Evolutionary conservation across 2,113 vertebrate species (phyloP), one percentile per base, ranked within the genome.

Genomic region (Myiozetetes cayanensis): DNA sequence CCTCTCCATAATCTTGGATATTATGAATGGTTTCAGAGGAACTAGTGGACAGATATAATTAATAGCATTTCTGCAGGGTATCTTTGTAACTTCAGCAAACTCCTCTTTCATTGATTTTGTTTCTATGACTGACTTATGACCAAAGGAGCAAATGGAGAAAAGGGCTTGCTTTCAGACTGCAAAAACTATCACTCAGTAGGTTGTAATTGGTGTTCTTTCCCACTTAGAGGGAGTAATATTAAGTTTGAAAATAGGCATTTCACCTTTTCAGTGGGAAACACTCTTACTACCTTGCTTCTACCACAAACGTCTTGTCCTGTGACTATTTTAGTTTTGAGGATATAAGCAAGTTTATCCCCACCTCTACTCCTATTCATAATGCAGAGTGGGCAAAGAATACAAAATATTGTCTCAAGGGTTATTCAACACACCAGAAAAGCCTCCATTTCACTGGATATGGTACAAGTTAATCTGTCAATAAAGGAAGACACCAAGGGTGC

Each of bases 401-500:
- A 66, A 33, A 41, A 2, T 24, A n/a, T 28, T 23, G 62, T 9
- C 53, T 30, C 1, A 68, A n/a, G 22, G 8, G 14, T 59, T 85
- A 44, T 8, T 55, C 21, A 80, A 30, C 28, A 49, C 13, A 81
- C 8, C 28, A 85, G 55, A 68, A 79, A 52, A 86, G 8, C 11
- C 12, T 73, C 11, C 9, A 18, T 94, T 53, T 58, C 37, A 77
- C 10, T 31, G 17, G 44, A 31, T 8, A 9, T 9, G 3, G 30
- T 17, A 52, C 19, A 73, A 86, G 35, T 56, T 49, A 17, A 61
- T 37, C 10, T 61, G 41, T 24, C 33, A 73, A 47, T 21, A 85
- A 46, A 3, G 7, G 5, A 82, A 79, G 18, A 72, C 0, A 0
- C 3, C 27, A 22, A 63, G 6, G 6, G 25, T 52, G 9, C 6